phyloP scores from a whole-genome alignment of 1,140 invertebrate genomes.

The Cydia amplana region DNA sequence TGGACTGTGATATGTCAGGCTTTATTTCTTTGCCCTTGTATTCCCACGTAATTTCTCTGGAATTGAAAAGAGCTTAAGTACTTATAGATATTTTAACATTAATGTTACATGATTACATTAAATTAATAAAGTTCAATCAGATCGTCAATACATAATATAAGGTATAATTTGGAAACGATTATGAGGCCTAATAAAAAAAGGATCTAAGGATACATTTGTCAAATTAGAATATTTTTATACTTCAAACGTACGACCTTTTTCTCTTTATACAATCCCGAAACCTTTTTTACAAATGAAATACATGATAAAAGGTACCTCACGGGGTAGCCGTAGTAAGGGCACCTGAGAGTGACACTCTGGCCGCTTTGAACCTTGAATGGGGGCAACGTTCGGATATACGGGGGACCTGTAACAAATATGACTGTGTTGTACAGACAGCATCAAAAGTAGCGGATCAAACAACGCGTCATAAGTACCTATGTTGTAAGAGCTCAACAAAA shows the following conservation, averaged over 20 bases:
- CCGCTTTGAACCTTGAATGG: constrained; percentile 92
- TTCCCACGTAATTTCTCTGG: constrained; percentile 77
- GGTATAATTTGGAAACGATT: too few species aligned
- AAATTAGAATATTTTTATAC: not conserved
- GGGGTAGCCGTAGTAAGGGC: constrained; percentile 94
- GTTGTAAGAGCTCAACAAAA: too few species aligned
- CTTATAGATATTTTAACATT: too few species aligned
- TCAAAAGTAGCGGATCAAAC: too few species aligned
- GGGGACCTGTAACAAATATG: constrained; percentile 83
- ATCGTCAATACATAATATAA: too few species aligned
- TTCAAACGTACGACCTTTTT: not conserved
- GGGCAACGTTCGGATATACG: constrained; percentile 88
- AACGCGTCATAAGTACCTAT: too few species aligned
- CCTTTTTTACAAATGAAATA: constrained; percentile 14
- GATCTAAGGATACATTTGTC: not conserved
- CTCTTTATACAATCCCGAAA: not conserved
- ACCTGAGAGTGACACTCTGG: constrained; percentile 86
- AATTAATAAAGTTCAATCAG: too few species aligned
- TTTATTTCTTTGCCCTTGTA: constrained; percentile 73
- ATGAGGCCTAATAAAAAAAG: not conserved
- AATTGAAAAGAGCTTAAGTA: constrained; percentile 37
- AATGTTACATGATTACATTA: too few species aligned
- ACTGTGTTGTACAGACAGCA: constrained; percentile 6
- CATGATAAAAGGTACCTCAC: constrained; percentile 76
- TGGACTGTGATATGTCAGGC: constrained; percentile 53